Conservation (phyloP, 2,888 invertebrate species). For the Iselma pallidipennis region DNA sequence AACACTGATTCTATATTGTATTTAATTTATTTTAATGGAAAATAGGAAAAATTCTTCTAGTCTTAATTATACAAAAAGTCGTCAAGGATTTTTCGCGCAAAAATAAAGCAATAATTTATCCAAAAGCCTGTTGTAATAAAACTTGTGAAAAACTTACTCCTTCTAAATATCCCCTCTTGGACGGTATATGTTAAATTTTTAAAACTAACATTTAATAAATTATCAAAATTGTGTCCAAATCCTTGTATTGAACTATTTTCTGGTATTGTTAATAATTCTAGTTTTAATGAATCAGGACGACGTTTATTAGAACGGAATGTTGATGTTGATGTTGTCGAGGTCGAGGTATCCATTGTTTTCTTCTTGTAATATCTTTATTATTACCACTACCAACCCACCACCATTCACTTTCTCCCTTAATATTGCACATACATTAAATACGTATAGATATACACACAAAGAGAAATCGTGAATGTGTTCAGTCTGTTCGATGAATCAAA, state of each 20-base stretch:
- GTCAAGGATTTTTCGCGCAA: background rate
- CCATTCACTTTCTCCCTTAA: background rate
- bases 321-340: background rate
- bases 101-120: background rate
- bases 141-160: too few species aligned
- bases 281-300: slow-evolving; percentile 48
- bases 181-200: slow-evolving; percentile 68
- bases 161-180: slow-evolving; percentile 61
- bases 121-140: too few species aligned
- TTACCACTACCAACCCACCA: background rate
- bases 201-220: slow-evolving; percentile 66
- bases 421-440: background rate
- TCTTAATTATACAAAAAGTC: slow-evolving; percentile 5
- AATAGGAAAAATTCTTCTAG: slow-evolving; percentile 5
- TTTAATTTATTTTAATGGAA: background rate
- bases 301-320: slow-evolving; percentile 8
- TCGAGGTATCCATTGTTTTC: background rate
- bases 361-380: background rate
- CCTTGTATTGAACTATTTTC: slow-evolving; percentile 40
- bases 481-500: too few species aligned
- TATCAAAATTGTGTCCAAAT: slow-evolving; percentile 29
- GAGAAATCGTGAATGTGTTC: background rate
- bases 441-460: background rate
- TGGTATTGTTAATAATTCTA: slow-evolving; percentile 48
- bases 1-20: too few species aligned